These are phyloP conservation scores for Apteryx owenii DNA, from an alignment of 2,113 vertebrate genomes.

Conservation along the genomic window DNA sequence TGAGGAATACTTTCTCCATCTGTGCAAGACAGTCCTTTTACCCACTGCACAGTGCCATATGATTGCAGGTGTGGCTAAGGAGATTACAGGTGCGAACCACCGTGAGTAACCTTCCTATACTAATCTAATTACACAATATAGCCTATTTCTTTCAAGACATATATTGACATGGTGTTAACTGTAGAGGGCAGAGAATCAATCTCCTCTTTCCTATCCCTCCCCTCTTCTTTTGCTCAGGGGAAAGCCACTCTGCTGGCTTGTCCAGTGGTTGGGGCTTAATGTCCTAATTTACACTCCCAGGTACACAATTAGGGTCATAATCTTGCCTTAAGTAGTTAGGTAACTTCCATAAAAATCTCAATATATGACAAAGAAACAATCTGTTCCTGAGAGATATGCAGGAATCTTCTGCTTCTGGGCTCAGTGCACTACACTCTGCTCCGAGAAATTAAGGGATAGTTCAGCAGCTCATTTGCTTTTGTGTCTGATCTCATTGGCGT, in stretches of 20 bases:
- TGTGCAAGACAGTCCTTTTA: background rate
- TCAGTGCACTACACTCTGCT: background rate
- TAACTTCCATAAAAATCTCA: background rate
- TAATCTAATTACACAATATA: background rate
- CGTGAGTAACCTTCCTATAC: rapidly evolving
- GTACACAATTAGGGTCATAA: background rate
- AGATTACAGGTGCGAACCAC: background rate
- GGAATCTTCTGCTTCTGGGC: background rate
- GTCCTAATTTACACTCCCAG: background rate
- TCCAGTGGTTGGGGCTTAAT: background rate
- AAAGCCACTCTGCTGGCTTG: background rate
- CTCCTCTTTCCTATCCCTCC: background rate
- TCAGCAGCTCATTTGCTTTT: background rate
- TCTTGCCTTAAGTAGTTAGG: background rate
- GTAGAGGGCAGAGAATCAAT: background rate
- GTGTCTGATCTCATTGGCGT: background rate
- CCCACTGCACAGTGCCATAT: background rate
- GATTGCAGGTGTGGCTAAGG: too few species aligned
- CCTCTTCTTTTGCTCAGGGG: background rate
- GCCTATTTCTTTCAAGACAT: rapidly evolving
- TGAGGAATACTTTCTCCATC: background rate
- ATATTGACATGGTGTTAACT: background rate
- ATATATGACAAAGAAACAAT: background rate
- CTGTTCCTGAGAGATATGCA: rapidly evolving
- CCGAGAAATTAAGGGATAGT: background rate